These are phyloP conservation scores for Oryzaephilus surinamensis DNA, from an alignment of 1,140 invertebrate genomes.

Conservation along the genomic window DNA sequence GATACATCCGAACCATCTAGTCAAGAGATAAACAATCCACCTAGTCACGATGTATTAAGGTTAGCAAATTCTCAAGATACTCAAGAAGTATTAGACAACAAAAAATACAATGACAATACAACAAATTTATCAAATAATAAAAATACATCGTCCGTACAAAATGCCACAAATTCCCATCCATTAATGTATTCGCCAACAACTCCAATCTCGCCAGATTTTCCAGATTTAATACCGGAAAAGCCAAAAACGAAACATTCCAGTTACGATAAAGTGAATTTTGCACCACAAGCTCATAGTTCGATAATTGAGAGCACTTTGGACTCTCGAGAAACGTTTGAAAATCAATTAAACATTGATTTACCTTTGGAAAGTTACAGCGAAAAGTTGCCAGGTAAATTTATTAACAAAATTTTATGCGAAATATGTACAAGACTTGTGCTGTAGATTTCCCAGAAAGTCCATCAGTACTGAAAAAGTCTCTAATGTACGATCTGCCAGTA, in stretches of 20 bases:
- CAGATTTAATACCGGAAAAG: constrained; percentile 33
- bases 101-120: constrained; percentile 11
- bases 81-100: constrained; percentile 12
- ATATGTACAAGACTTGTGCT: constrained; percentile 3
- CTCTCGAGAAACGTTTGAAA: constrained; percentile 16
- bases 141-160: constrained; percentile 19
- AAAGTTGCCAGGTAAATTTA: constrained; percentile 23
- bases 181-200: constrained; percentile 31
- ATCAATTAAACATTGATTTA: constrained; percentile 17
- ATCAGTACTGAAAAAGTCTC: constrained; percentile 27
- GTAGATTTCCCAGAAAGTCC: constrained; percentile 31
- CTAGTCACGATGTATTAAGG: constrained; percentile 15
- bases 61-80: constrained; percentile 8
- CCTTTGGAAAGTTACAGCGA: constrained; percentile 22
- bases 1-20: constrained; percentile 19
- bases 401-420: no score
- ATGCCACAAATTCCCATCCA: constrained; percentile 35
- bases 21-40: constrained; percentile 9
- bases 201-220: constrained; percentile 29
- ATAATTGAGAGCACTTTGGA: constrained; percentile 14
- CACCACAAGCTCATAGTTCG: constrained; percentile 25
- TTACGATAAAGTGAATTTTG: constrained; percentile 22
- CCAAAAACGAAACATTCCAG: constrained; percentile 19
- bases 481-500: constrained; percentile 29
- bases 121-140: constrained; percentile 4